Evolutionary conservation across 1,140 invertebrate species (phyloP), one percentile per base, ranked within the genome.

Genomic region (Diuraphis noxia): DNA sequence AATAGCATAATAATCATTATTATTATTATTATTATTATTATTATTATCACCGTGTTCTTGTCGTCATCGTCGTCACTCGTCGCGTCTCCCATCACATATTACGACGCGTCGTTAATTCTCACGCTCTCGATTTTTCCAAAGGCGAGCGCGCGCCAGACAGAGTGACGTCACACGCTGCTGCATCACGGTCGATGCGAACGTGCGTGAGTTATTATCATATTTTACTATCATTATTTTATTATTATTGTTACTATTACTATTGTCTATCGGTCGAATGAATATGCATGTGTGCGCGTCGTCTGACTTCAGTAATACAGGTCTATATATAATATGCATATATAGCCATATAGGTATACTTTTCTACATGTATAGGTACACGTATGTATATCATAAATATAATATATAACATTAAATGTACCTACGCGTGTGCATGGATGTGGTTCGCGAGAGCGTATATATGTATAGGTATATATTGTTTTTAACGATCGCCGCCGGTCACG

Each of bases 51-150:
- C 56, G 56, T n/a, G 56, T 72, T 72, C n/a, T 72, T 30, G 56
- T 30, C 30, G 25, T 30, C 5, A 17, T 63, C 56, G 56, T 5
- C 30, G 30, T 63, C 56, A 30, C 30, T 30, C 25, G 30, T n/a
- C 25, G 25, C 30, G 56, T 72, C n/a, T 36, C 34, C 72, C 19
- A 19, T n/a, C 79, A 23, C 36, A 23, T 5, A 40, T 19, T n/a
- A 77, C 77, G 77, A 36, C 77, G 36, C 25, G 19, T 41, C 38
- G 77, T 82, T 46, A n/a, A 82, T 91, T 91, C 89, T 82, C 89
- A 91, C 89, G 89, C 41, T 91, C 89, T 91, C 77, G 72, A 90
- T 90, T 19, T 90, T 90, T 90, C 81, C 77, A 90, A 43, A 43
- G 41, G 23, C 85, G 10, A 17, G 19, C 49, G 43, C 34, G 72